These are phyloP conservation scores for Microplitis deprimator DNA, from an alignment of 2,888 invertebrate species.

Conservation along the genomic window DNA sequence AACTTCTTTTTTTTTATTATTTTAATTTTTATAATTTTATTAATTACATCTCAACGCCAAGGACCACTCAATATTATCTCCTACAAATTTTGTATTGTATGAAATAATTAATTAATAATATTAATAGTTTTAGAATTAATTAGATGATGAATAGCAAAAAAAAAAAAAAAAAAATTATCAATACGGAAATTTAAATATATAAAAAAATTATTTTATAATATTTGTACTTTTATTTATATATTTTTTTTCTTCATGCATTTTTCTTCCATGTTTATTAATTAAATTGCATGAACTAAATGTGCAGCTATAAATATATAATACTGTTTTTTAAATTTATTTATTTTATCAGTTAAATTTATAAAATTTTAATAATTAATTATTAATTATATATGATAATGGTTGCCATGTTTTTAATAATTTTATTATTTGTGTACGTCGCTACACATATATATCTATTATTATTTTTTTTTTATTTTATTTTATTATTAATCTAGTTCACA, in stretches of 20 bases:
- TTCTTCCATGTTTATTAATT: constrained; percentile 42
- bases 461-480: neutral
- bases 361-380: neutral
- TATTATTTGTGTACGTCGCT: neutral
- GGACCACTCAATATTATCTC: constrained; percentile 81
- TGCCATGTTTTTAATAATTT: neutral
- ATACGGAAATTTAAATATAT: neutral
- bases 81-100: constrained; percentile 52
- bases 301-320: constrained; percentile 69
- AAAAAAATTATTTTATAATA: constrained; percentile 46
- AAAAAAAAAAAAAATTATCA: constrained; percentile 1
- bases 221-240: constrained; percentile 50
- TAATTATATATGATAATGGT: constrained; percentile 1
- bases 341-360: constrained; percentile 33
- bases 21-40: constrained; percentile 49
- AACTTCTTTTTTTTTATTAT: constrained; percentile 31
- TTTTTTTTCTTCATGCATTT: constrained; percentile 66
- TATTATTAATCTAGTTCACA: neutral
- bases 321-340: constrained; percentile 59
- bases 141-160: neutral
- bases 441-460: neutral
- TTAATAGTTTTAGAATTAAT: neutral
- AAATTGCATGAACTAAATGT: constrained; percentile 63
- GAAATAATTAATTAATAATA: neutral
- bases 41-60: constrained; percentile 75